Evolutionary conservation across 2,888 invertebrate genomes (phyloP).

Genomic region (Eurois occulta): DNA sequence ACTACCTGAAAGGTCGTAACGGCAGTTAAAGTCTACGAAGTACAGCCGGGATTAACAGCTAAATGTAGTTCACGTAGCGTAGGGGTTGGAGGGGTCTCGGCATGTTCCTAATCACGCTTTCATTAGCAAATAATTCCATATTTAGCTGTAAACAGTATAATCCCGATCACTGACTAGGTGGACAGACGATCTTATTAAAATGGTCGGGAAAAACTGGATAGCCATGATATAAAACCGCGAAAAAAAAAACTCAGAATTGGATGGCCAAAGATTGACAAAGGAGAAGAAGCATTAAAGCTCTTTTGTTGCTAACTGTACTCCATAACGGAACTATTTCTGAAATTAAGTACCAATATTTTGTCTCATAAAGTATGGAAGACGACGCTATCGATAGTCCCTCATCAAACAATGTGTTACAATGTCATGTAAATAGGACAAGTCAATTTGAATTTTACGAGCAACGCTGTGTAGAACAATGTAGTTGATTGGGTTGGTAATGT

Average conservation of each 20-base stretch:
- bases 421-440: slow-evolving; percentile 37
- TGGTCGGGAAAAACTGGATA: not conserved
- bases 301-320: slow-evolving; percentile 6
- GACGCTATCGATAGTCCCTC: slow-evolving; percentile 4
- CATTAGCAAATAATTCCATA: not conserved
- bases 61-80: not conserved
- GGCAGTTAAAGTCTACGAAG: not conserved
- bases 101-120: not conserved
- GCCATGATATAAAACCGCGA: not conserved
- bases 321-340: slow-evolving; percentile 26
- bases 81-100: not conserved
- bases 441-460: slow-evolving; percentile 25
- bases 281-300: not conserved
- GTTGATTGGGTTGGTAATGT: not conserved
- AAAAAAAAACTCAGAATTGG: not conserved
- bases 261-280: too few relatives aligned
- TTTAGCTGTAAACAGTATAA: not conserved
- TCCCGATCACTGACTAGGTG: not conserved
- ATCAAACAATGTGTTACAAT: slow-evolving; percentile 42
- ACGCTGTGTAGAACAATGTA: slow-evolving; percentile 11
- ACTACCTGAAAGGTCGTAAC: too few relatives aligned
- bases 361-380: slow-evolving; percentile 34
- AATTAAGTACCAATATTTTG: slow-evolving; percentile 11
- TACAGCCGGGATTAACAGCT: not conserved
- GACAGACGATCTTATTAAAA: not conserved